Conservation (phyloP, 2,113 vertebrate species). For the Papio anubis region DNA sequence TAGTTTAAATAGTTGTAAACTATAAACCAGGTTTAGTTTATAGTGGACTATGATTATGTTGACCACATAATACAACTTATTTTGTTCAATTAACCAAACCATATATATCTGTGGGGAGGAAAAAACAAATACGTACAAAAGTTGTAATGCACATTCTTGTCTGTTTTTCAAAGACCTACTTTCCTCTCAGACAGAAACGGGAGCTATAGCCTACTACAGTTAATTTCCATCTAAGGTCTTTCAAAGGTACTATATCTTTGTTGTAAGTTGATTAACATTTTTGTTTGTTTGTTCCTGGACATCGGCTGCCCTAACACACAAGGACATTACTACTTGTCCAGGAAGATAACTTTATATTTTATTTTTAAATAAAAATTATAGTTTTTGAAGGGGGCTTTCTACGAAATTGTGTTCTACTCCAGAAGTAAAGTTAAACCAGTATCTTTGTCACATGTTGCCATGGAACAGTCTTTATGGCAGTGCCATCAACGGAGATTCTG, state of each 20-base stretch:
- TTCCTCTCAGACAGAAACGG: background rate
- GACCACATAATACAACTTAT: fast-evolving
- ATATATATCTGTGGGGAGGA: background rate
- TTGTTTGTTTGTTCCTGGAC: background rate
- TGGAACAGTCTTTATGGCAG: background rate
- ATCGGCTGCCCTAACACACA: background rate
- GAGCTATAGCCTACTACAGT: fast-evolving
- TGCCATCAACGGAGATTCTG: background rate
- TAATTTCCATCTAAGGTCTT: background rate
- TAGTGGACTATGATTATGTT: background rate
- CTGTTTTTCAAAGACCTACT: background rate
- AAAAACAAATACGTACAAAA: background rate
- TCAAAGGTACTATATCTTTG: background rate
- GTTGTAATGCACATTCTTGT: fast-evolving
- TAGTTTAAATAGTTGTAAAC: fast-evolving
- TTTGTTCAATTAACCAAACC: background rate
- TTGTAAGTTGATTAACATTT: background rate
- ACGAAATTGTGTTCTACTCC: background rate
- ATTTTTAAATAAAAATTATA: background rate
- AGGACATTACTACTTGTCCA: background rate
- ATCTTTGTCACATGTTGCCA: background rate
- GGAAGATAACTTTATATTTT: too few species aligned
- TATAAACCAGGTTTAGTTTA: background rate
- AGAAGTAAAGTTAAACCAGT: background rate
- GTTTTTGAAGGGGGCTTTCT: background rate